Conservation (phyloP, 2,113 vertebrate species). For the Apistogramma diplotaenia region DNA sequence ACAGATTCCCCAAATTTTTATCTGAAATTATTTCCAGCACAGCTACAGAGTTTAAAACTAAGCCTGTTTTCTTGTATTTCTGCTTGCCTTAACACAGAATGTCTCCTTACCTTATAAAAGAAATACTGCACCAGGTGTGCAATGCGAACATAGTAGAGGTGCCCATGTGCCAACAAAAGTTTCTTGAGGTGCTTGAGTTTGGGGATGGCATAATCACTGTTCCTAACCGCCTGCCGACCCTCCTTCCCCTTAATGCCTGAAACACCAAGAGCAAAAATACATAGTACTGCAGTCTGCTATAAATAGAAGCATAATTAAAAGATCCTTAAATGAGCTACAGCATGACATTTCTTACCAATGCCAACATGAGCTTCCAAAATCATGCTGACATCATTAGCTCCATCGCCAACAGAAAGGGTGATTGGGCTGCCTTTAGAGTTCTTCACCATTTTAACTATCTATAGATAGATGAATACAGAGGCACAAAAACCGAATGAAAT, state of each 20-base stretch:
- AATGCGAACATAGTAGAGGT: conserved; percentile 98
- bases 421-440: conserved; percentile 92
- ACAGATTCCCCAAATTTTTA: neutral
- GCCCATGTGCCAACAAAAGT: conserved; percentile 91
- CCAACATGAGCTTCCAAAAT: conserved; percentile 98
- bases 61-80: neutral
- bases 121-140: conserved; percentile 99
- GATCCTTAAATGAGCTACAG: neutral
- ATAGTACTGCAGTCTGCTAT: neutral
- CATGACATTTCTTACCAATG: conserved; percentile 83
- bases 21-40: neutral
- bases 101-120: conserved; percentile 92
- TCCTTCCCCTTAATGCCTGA: conserved; percentile 97
- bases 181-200: conserved; percentile 96
- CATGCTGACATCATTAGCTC: conserved; percentile 99
- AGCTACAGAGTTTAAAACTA: neutral
- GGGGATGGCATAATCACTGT: conserved; percentile 97
- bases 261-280: neutral
- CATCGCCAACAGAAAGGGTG: conserved; percentile 93
- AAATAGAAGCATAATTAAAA: neutral
- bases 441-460: conserved; percentile 99
- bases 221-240: conserved; percentile 93
- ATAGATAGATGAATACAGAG: neutral
- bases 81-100: neutral
- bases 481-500: neutral